Evolutionary conservation across 2,797 vertebrate genomes (phyloP).

Genomic region (Ctenopoma multispine): DNA sequence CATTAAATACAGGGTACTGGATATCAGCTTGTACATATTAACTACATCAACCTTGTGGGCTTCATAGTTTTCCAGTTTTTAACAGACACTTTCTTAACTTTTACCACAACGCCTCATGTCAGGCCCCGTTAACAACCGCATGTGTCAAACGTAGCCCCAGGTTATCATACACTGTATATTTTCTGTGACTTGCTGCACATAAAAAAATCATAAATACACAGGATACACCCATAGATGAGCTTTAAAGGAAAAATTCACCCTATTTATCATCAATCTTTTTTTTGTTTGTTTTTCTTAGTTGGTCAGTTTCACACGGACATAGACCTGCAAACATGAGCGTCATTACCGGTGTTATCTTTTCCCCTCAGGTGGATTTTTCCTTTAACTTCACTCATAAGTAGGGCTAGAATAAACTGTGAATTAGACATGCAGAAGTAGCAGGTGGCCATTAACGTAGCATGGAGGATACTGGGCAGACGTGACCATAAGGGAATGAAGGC

Average conservation of each 20-base stretch:
- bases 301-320: neutral
- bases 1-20: slow-evolving; percentile 75
- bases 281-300: neutral
- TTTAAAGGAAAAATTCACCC: slow-evolving; percentile 60
- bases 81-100: slow-evolving; percentile 49
- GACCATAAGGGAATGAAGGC: slow-evolving; percentile 44
- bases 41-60: slow-evolving; percentile 38
- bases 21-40: slow-evolving; percentile 66
- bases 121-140: slow-evolving; percentile 60
- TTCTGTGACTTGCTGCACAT: slow-evolving; percentile 71
- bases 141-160: slow-evolving; percentile 47
- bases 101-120: slow-evolving; percentile 63
- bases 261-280: slow-evolving; percentile 12
- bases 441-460: slow-evolving; percentile 68
- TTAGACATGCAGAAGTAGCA: slow-evolving; percentile 63
- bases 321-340: no score
- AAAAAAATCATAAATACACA: slow-evolving; percentile 40
- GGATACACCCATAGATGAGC: slow-evolving; percentile 35
- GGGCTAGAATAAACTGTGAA: slow-evolving; percentile 82
- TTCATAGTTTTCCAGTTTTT: slow-evolving; percentile 46
- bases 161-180: slow-evolving; percentile 76
- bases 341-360: neutral
- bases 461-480: slow-evolving; percentile 35
- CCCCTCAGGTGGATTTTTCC: slow-evolving; percentile 53
- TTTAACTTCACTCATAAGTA: slow-evolving; percentile 48